Evolutionary conservation across 2,888 invertebrate species (phyloP).

Genomic region (Lycia hirtaria): DNA sequence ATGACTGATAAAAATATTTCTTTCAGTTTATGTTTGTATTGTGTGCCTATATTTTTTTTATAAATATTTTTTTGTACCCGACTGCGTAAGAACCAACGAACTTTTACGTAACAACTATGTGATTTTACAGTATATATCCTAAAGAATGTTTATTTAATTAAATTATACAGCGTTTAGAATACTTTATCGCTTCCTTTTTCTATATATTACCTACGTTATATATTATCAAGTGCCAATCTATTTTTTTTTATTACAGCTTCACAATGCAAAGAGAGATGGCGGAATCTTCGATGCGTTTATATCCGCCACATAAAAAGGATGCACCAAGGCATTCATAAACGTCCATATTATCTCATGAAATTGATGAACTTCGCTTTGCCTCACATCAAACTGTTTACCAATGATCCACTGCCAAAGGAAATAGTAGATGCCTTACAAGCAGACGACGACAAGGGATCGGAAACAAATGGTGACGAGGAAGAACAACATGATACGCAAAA

Average conservation of each 20-base stretch:
- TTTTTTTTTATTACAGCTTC: slow-evolving; percentile 3
- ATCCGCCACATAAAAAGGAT: slow-evolving; percentile 9
- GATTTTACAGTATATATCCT: too few relatives aligned
- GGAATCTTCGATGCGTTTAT: slow-evolving; percentile 22
- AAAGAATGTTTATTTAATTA: too few relatives aligned
- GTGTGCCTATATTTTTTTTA: too few relatives aligned
- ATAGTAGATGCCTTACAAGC: background rate
- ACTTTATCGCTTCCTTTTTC: too few relatives aligned
- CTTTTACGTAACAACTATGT: too few relatives aligned
- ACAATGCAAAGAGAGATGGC: slow-evolving; percentile 27
- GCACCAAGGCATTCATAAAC: background rate
- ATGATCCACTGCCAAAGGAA: background rate
- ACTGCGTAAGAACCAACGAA: too few relatives aligned
- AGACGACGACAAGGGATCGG: background rate
- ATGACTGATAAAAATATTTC: too few relatives aligned
- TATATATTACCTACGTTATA: too few relatives aligned
- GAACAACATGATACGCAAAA: background rate
- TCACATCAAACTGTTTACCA: slow-evolving; percentile 10
- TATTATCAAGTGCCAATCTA: background rate
- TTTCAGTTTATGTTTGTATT: too few relatives aligned
- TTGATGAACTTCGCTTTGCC: slow-evolving; percentile 22
- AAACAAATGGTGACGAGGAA: background rate
- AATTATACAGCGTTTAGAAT: too few relatives aligned
- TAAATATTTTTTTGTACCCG: too few relatives aligned
- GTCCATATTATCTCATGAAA: slow-evolving; percentile 25